Base-by-base conservation (phyloP, 1,140 invertebrate species). In the Triops cancriformis region DNA sequence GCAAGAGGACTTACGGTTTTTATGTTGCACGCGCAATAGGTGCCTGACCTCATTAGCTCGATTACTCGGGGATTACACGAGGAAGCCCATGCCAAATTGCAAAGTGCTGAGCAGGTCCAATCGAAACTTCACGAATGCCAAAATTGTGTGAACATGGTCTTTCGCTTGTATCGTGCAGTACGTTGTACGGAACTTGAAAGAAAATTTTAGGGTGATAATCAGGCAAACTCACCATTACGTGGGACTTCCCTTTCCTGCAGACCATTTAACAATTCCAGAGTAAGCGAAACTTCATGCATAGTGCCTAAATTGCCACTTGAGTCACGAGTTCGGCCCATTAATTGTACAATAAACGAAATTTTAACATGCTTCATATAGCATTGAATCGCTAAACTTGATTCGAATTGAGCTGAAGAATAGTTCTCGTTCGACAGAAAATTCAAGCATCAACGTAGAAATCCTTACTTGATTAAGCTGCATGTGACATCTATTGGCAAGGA, bases 41-140 rank as follows among this genome's bases (percentile, higher is more conserved):
- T n/a, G n/a, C n/a, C n/a, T n/a, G n/a, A n/a, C n/a, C n/a, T n/a
- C n/a, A n/a, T n/a, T n/a, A n/a, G 97, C 85, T 98, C 96, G 96
- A 98, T 96, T 0, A 2, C 85, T 98, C 0, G 94, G 97, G 82
- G 88, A 91, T 1, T 96, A 95, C 83, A 97, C 81, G 92, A 95
- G 81, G 88, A 87, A 76, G 81, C 83, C 37, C 83, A 85, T 76
- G 28, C 80, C 72, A 80, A 80, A 74, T 74, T 81, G 26, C 79
- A 80, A 18, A 7, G 28, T 7, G 28, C 64, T 45, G 9, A 27
- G 26, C 73, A 64, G 23, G n/a, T 23, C 23, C 9, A 64, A 64
- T 64, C 51, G 4, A 23, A 23, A 0, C 18, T n/a, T 64, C 14
- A 6, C 4, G 0, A 10, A 14, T 64, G 51, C 51, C n/a, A 64